Evolutionary conservation across 2,888 invertebrate species (phyloP), one percentile per base, ranked within the genome.

Genomic region (Linnaemya vulpina): DNA sequence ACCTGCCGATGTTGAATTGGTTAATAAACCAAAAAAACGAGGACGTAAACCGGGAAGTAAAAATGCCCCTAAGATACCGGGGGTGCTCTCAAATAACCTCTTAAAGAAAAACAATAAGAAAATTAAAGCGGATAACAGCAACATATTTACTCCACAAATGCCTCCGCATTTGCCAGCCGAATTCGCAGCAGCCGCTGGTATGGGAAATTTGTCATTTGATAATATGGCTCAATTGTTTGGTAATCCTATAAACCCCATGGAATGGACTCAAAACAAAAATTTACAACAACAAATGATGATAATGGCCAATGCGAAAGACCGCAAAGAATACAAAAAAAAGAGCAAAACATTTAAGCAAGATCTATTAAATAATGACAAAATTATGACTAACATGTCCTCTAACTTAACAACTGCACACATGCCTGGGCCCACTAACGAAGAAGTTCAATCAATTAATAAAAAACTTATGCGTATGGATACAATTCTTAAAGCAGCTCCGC

Each of bases 401-500:
- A 30, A 17, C 20, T 53, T 75, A 15, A n/a, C 81, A 25, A 70
- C 51, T 49, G 17, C 75, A 3, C 74, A 55, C 0, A 17, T 78
- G 30, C 43, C 8, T 25, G 62, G 35, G 17, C 89, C 88, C 11
- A 88, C 88, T 5, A 88, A 86, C 30, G 89, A 89, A 70, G 89
- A 89, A 84, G 88, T 89, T 0, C 88, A 87, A 67, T 87, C 88
- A 4, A 88, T 89, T 43, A 93, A 87, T 92, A 93, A 89, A 89
- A 92, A 87, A 89, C 93, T 92, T 91, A 93, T 91, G 93, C 93
- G 92, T 92, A 89, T 89, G 88, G 89, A 90, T 55, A 90, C 89
- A 7, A 87, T 90, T 49, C 75, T 89, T n/a, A 88, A 88, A 40
- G 82, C 89, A 10, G 86, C 88, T 13, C 87, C 87, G 90, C 89